Evolutionary conservation across 2,888 invertebrate genomes (phyloP).

Genomic region (Amiota minor): DNA sequence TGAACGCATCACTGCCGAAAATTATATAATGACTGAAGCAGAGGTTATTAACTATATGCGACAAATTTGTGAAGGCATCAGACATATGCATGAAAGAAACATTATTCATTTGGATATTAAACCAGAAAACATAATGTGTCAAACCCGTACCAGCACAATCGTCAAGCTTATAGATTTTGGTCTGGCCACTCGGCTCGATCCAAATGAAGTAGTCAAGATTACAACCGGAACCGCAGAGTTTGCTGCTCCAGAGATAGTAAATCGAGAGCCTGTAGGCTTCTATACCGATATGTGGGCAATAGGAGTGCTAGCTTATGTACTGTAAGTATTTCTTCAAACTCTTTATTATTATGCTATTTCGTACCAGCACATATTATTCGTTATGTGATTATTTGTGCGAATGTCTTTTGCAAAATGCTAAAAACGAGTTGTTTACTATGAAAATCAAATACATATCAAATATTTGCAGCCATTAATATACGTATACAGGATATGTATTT

Average conservation of each 20-base stretch:
- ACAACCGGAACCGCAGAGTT: constrained; percentile 99
- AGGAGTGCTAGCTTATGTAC: constrained; percentile 97
- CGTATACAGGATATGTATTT: too few species aligned
- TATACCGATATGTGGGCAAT: constrained; percentile 99
- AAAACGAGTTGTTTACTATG: too few species aligned
- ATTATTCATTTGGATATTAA: constrained; percentile 97
- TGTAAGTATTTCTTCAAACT: constrained; percentile 79
- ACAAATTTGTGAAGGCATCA: constrained; percentile 97
- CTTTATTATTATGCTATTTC: background rate
- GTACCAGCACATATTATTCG: background rate
- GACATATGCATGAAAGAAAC: constrained; percentile 99
- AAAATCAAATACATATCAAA: too few species aligned
- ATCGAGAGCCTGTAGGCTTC: constrained; percentile 98
- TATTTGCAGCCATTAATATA: too few species aligned
- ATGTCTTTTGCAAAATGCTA: too few species aligned
- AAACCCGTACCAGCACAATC: constrained; percentile 93
- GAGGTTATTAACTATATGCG: constrained; percentile 99
- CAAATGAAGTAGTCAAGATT: constrained; percentile 98
- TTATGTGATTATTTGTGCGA: background rate
- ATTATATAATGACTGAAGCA: constrained; percentile 98
- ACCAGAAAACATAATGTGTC: constrained; percentile 99
- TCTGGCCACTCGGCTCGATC: constrained; percentile 97
- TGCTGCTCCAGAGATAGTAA: constrained; percentile 99
- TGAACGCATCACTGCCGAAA: constrained; percentile 98
- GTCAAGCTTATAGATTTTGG: constrained; percentile 99